Percentiles rank a stretch among this genome's conserved stretches.
phyloP scores from a whole-genome alignment of 1,140 invertebrate genomes.

The Parasteatoda tepidariorum region DNA sequence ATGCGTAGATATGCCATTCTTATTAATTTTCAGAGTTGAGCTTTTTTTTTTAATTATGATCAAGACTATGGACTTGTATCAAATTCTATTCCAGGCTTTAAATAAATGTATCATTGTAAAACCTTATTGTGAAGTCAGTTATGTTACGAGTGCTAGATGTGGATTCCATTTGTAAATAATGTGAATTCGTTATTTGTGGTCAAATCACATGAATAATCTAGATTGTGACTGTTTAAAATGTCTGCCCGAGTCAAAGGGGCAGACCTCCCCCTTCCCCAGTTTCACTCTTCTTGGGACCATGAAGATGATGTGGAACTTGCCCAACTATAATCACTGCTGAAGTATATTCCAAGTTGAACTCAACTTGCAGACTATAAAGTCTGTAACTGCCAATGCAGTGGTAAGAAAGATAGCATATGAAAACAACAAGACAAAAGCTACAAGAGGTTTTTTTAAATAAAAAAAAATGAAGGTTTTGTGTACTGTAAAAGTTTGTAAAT shows the following conservation, averaged over 20 bases:
- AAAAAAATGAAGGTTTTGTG: constrained; percentile 5
- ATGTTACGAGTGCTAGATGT: constrained; percentile 59
- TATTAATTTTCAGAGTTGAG: constrained; percentile 33
- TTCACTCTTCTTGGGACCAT: constrained; percentile 59
- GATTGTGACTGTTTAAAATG: constrained; percentile 34
- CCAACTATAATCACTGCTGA: constrained; percentile 53
- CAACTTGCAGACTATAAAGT: constrained; percentile 57
- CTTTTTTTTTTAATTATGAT: not conserved
- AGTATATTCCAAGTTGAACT: constrained; percentile 57
- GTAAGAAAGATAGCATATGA: constrained; percentile 45
- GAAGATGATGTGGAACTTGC: constrained; percentile 56
- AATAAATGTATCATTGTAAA: constrained; percentile 57
- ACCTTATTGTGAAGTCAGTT: constrained; percentile 41
- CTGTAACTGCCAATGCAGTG: constrained; percentile 61
- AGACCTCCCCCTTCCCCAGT: constrained; percentile 18
- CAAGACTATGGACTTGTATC: constrained; percentile 46
- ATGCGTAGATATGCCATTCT: constrained; percentile 40
- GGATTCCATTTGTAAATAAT: constrained; percentile 61
- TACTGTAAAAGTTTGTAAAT: not conserved
- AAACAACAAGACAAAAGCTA: constrained; percentile 2
- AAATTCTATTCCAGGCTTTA: constrained; percentile 59
- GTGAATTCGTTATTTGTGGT: constrained; percentile 59
- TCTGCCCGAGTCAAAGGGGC: constrained; percentile 30
- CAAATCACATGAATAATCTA: constrained; percentile 54
- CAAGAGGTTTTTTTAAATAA: not conserved